Evolutionary conservation across 2,888 invertebrate genomes (phyloP).

Genomic region (Bombylius major): DNA sequence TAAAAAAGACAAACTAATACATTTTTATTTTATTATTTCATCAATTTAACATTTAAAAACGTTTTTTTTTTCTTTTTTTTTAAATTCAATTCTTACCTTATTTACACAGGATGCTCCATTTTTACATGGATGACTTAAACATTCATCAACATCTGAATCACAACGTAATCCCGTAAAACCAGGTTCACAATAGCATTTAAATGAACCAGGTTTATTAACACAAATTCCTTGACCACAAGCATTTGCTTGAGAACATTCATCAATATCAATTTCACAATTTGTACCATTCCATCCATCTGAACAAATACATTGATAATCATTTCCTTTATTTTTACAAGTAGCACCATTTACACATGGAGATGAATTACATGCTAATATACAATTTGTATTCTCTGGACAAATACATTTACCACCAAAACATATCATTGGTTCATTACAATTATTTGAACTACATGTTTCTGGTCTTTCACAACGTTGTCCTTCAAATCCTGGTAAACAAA

Average conservation of each 20-base stretch:
- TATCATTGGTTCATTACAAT: conserved; percentile 34
- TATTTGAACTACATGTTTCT: conserved; percentile 27
- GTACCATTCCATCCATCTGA: conserved; percentile 45
- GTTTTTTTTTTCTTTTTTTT: not conserved
- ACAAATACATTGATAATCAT: conserved; percentile 47
- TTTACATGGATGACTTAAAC: conserved; percentile 69
- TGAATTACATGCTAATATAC: conserved; percentile 43
- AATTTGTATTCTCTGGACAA: conserved; percentile 33
- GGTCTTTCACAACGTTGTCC: conserved; percentile 32
- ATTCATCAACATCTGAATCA: conserved; percentile 77
- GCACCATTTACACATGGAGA: conserved; percentile 54
- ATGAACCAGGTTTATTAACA: conserved; percentile 61
- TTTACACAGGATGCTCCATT: conserved; percentile 74
- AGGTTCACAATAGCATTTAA: conserved; percentile 75
- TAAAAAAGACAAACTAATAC: conserved; percentile 36
- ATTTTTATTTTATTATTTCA: not conserved
- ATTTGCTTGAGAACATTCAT: conserved; percentile 54
- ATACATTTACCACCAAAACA: conserved; percentile 32
- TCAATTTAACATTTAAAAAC: not conserved
- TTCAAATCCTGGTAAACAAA: conserved; percentile 31
- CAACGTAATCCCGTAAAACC: conserved; percentile 78
- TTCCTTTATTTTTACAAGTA: conserved; percentile 46
- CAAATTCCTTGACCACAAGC: conserved; percentile 76
- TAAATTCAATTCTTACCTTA: conserved; percentile 31
- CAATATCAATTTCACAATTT: conserved; percentile 51